Percentiles rank a stretch among this genome's conserved stretches.
Conservation (phyloP, 2,888 invertebrate genomes). For the Cotesia congregata region DNA sequence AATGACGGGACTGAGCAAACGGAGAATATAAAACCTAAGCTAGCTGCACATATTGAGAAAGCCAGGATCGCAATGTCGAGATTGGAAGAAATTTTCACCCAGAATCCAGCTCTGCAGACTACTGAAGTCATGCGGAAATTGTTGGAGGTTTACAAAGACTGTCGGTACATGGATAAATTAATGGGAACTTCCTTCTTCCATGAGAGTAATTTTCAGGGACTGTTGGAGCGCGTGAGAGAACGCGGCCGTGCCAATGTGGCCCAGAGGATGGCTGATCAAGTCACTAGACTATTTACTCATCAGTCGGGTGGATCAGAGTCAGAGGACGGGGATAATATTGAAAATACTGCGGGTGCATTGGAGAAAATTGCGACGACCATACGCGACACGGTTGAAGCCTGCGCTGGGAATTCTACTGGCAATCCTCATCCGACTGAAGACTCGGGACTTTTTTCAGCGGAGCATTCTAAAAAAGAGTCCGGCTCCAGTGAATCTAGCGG, state of each 20-base stretch:
- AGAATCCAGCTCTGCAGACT: conserved; percentile 82
- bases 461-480: conserved; percentile 67
- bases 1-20: conserved; percentile 67
- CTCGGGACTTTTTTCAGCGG: conserved; percentile 67
- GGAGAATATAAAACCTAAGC: conserved; percentile 72
- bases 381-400: conserved; percentile 48
- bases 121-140: conserved; percentile 85
- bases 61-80: conserved; percentile 82
- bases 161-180: conserved; percentile 86
- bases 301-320: conserved; percentile 59
- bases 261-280: conserved; percentile 82
- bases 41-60: conserved; percentile 84
- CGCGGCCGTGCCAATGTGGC: conserved; percentile 79
- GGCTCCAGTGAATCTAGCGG: conserved; percentile 68
- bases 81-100: conserved; percentile 84
- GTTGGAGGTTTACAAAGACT: conserved; percentile 86
- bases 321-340: conserved; percentile 50
- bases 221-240: conserved; percentile 83
- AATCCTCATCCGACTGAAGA: conserved; percentile 65
- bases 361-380: conserved; percentile 52
- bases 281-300: conserved; percentile 69
- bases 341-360: conserved; percentile 45
- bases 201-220: conserved; percentile 83
- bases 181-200: conserved; percentile 90
- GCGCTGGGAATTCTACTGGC: conserved; percentile 44